These are phyloP conservation scores for Natator depressus DNA, from an alignment of 2,113 vertebrate genomes.

Conservation along the genomic window DNA sequence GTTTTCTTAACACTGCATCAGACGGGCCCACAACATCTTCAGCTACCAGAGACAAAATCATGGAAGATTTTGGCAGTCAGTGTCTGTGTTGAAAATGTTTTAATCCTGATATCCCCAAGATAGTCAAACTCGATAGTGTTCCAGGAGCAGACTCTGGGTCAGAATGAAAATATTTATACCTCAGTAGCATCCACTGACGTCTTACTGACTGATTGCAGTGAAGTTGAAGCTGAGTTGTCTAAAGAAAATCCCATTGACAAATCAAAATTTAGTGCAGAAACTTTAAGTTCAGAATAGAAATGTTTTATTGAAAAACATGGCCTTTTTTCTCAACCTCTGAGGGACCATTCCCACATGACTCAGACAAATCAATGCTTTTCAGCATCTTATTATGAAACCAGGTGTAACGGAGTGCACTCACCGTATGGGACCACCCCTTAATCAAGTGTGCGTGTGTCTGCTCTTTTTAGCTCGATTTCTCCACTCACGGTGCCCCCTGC, in stretches of 20 bases:
- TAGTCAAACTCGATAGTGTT: not conserved
- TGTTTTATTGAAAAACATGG: not conserved
- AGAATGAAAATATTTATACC: not conserved
- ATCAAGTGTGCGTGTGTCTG: not conserved
- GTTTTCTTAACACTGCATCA: not conserved
- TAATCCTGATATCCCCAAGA: not conserved
- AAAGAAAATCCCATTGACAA: not conserved
- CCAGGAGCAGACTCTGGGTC: not conserved
- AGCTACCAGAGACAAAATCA: not conserved
- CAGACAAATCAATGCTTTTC: not conserved
- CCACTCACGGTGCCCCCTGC: not conserved
- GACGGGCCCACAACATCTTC: not conserved
- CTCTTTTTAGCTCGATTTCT: not conserved
- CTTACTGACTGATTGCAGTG: not conserved
- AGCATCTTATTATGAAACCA: not conserved
- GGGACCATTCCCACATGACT: not conserved
- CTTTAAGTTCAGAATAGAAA: not conserved
- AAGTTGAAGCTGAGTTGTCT: not conserved
- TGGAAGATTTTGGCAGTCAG: not conserved
- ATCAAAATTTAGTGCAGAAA: not conserved
- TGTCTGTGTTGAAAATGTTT: not conserved
- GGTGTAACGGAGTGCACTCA: not conserved
- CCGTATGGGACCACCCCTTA: not conserved
- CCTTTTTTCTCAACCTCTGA: not conserved
- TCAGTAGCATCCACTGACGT: not conserved